A percentile compares a stretch with the other conserved stretches of the same genome.
Conservation (phyloP, 2,113 vertebrate species). For the Cromileptes altivelis region DNA sequence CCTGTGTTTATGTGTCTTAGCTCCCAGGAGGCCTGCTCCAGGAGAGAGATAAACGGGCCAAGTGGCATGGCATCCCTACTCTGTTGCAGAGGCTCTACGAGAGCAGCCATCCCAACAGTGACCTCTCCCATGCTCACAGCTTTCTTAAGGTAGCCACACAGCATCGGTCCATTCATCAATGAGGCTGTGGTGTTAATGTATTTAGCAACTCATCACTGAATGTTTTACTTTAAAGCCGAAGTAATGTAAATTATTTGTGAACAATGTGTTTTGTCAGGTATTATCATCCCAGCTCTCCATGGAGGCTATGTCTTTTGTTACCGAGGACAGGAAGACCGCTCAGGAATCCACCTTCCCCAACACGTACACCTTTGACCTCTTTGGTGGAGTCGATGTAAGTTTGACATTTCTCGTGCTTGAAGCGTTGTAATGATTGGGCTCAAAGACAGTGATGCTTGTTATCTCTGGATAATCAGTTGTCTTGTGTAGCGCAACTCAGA, state of each 20-base stretch:
- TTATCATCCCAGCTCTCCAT: slow-evolving; percentile 96
- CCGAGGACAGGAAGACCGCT: slow-evolving; percentile 94
- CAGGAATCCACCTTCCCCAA: slow-evolving; percentile 96
- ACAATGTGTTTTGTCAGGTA: slow-evolving; percentile 82
- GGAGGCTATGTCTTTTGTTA: slow-evolving; percentile 99
- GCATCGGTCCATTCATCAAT: background rate
- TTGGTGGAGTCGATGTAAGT: slow-evolving; percentile 99
- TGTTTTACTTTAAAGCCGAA: background rate
- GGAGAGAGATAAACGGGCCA: slow-evolving; percentile 93
- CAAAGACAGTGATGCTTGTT: background rate
- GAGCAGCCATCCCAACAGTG: slow-evolving; percentile 95
- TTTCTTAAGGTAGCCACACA: slow-evolving; percentile 91
- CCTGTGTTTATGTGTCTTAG: slow-evolving; percentile 77
- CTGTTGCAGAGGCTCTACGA: slow-evolving; percentile 93
- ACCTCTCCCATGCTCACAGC: slow-evolving; percentile 93
- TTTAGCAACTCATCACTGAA: background rate
- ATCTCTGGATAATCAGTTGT: background rate
- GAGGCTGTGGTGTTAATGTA: background rate
- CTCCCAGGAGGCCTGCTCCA: slow-evolving; percentile 92
- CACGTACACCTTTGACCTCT: slow-evolving; percentile 97
- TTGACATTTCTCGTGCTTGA: background rate
- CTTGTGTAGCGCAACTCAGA: background rate
- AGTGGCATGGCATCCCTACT: slow-evolving; percentile 96
- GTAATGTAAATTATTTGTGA: background rate
- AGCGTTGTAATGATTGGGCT: background rate